A percentile compares a stretch with the other conserved stretches of the same genome.
Evolutionary conservation across 2,888 invertebrate species (phyloP).

Genomic region (Nemapogon koenigi): DNA sequence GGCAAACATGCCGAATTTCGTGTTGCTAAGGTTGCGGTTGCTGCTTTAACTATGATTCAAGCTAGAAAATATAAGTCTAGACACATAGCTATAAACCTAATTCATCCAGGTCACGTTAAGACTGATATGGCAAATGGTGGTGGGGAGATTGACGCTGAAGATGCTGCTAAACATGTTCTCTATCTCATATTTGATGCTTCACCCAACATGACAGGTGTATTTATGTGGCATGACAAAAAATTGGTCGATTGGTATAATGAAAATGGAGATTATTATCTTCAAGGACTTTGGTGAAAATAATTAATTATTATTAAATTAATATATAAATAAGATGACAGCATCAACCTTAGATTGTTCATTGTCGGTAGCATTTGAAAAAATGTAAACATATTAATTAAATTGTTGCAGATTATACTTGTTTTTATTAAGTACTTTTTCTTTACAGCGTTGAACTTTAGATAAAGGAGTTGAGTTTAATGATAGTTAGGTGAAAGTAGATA

Average conservation of each 20-base stretch:
- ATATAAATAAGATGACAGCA: slow-evolving; percentile 1
- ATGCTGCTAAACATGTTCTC: slow-evolving; percentile 60
- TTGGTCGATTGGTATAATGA: slow-evolving; percentile 68
- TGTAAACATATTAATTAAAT: too few species aligned
- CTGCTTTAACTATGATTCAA: slow-evolving; percentile 43
- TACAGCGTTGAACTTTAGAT: too few species aligned
- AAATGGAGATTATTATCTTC: slow-evolving; percentile 35
- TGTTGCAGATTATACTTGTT: too few species aligned
- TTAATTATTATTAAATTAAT: slow-evolving; percentile 2
- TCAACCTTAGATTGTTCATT: too few species aligned
- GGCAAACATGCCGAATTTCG: slow-evolving; percentile 53
- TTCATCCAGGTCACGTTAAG: slow-evolving; percentile 42
- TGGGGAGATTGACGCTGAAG: slow-evolving; percentile 65
- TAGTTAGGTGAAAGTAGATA: too few species aligned
- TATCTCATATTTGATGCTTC: slow-evolving; percentile 69
- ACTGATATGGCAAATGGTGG: slow-evolving; percentile 58
- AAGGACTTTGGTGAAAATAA: slow-evolving; percentile 23
- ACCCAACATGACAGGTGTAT: slow-evolving; percentile 67
- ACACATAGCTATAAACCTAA: slow-evolving; percentile 46
- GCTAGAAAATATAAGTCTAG: slow-evolving; percentile 35
- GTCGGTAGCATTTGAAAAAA: too few species aligned
- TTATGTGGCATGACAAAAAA: slow-evolving; percentile 67
- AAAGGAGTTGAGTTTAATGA: too few species aligned
- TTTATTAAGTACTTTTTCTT: too few species aligned
- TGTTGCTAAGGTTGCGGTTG: slow-evolving; percentile 45